Evolutionary conservation across 2,888 invertebrate species (phyloP), one percentile per base, ranked within the genome.

Genomic region (Xylota sylvarum): DNA sequence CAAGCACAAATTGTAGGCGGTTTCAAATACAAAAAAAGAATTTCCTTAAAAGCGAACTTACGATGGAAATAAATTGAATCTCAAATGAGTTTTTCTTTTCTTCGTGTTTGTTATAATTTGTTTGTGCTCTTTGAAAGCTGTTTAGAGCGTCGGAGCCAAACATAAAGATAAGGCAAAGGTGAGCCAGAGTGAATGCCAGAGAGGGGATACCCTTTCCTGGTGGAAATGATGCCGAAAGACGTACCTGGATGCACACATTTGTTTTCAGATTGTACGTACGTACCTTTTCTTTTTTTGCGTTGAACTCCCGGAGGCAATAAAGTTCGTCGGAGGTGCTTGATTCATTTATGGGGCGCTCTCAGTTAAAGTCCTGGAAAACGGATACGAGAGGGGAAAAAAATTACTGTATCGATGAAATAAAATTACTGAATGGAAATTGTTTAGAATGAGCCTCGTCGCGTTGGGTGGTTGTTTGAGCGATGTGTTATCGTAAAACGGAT

Each of bases 401-500:
- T 65, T 72, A 83, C 82, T 77, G 70, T 85, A 80, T 85, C 80
- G 80, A 70, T 81, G 81, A 85, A 85, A 85, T 85, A 80, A 85
- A 85, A 85, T 85, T 80, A 80, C 85, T 32, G 65, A 67, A 70
- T 72, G 23, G 50, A 79, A 80, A 81, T 79, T 67, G 76, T 56
- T 64, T 30, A 56, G 67, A 17, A 48, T 14, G 46, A 17, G 55
- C 46, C 55, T 48, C 43, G 79, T 37, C 14, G 37, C 19, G 10
- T 30, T 12, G 14, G 23, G 27, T 27, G 50, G 58, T 65, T 76
- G 80, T 65, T 81, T 72, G 46, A 81, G 76, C 79, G 79, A 80
- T 85, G 70, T 70, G 76, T 81, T 77, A 81, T 76, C 81, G 56
- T 85, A 76, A 85, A 85, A 80, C 76, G 70, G 72, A 81, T 72